Evolutionary conservation across 2,888 invertebrate genomes (phyloP), one percentile per base, ranked within the genome.

Genomic region (Trimorus sp.): DNA sequence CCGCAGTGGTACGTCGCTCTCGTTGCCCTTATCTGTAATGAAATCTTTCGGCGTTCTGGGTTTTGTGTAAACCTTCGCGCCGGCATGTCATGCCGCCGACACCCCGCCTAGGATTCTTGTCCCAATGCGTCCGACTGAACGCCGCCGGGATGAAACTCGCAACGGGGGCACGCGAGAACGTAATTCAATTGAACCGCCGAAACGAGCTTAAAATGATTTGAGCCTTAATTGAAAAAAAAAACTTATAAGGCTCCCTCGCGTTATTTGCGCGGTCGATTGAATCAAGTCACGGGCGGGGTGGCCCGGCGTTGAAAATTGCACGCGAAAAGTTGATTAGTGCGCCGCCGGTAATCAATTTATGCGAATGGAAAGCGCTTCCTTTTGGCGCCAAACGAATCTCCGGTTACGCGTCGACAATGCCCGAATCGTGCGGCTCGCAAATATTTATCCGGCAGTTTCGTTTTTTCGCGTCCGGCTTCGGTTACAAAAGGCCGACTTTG

Each of bases 21-120:
- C 86, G 87, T 89, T 89, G 86, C 85, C 86, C 80, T 81, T 88
- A 89, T 89, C 89, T 89, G 87, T 89, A 89, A 89, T 89, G 88
- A 87, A 89, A 89, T 89, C 89, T 89, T 87, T 84, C 79, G 81
- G 73, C 73, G 62, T 75, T 78, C 66, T 58, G 65, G 56, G 70
- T 71, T 78, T 78, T 75, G 74, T 65, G 63, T 69, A 75, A 71
- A 71, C 76, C 74, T 71, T 65, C 69, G 59, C 65, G 56, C 68
- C 66, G 51, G 54, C 81, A 16, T 68, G 73, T 68, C 65, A 59
- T 65, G 78, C 11, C 8, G 9, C 40, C 40, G 40, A 42, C 54
- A 53, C 60, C 60, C 68, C 74, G 58, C 59, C 75, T 56, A 53
- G 42, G 12, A 79, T 75, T 59, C 70, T 75, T 54, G 80, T 71